Percentiles rank a stretch among this genome's conserved stretches.
These are phyloP conservation scores for Abrostola tripartita DNA, from an alignment of 2,888 invertebrate species.

Conservation along the genomic window DNA sequence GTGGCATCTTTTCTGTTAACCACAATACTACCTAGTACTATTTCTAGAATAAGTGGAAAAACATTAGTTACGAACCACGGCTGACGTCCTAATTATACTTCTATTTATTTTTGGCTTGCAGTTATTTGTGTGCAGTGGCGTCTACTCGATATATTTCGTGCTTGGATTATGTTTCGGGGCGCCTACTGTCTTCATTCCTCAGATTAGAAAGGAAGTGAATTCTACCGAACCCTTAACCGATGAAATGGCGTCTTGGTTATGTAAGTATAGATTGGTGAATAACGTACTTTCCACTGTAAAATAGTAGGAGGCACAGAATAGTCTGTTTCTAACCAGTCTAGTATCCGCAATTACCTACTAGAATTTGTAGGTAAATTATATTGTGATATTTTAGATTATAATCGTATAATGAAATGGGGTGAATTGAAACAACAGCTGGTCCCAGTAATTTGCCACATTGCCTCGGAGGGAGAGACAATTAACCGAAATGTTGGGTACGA, in stretches of 20 bases:
- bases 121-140: conserved; percentile 51
- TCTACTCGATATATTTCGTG: conserved; percentile 52
- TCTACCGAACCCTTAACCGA: conserved; percentile 43
- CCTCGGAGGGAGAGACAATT: conserved; percentile 20
- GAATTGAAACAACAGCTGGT: conserved; percentile 19
- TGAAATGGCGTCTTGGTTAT: conserved; percentile 55
- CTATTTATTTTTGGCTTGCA: conserved; percentile 40
- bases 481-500: conserved; percentile 22
- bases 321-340: background rate
- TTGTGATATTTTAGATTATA: conserved; percentile 12
- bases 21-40: background rate
- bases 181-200: conserved; percentile 56
- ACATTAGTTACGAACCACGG: conserved; percentile 9
- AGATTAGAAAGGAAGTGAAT: conserved; percentile 55
- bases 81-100: conserved; percentile 20
- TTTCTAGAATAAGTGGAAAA: background rate
- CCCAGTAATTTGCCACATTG: conserved; percentile 21
- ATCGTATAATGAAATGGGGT: conserved; percentile 11
- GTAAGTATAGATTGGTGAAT: conserved; percentile 30
- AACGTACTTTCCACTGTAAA: conserved; percentile 3
- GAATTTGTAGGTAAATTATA: conserved; percentile 9
- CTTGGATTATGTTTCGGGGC: conserved; percentile 53
- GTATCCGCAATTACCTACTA: background rate
- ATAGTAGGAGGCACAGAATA: too few relatives aligned
- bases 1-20: too few relatives aligned